Evolutionary conservation across 2,797 vertebrate species (phyloP), one percentile per base, ranked within the genome.

Genomic region (Iguana delicatissima): DNA sequence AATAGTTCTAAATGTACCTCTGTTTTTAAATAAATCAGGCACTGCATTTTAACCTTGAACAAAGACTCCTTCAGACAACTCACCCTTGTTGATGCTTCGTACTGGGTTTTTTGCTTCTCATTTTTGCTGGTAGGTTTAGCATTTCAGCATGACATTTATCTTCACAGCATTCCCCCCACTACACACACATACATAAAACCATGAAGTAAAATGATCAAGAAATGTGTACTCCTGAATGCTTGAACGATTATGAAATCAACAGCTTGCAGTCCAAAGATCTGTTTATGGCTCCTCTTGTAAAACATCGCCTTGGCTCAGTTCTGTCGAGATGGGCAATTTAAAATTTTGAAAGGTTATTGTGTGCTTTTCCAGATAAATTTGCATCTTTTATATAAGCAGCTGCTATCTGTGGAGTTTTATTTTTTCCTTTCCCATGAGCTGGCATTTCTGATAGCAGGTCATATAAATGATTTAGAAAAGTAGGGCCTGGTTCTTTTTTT

Each of bases 111-210:
- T 29, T 80, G 81, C 87, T 92, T 92, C 81, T 91, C 74, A 52
- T 69, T 87, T 42, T n/a, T 50, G 64, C 42, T 91, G 86, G 89
- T 91, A 88, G 92, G 91, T 76, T 83, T 74, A 89, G 73, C 87
- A 74, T n/a, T 88, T 90, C 89, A 93, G 73, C 8, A 4, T 8
- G 14, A 52, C n/a, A 13, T 91, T 94, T 94, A 42, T 85, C 74
- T 85, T 85, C 35, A 55, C 5, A 12, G 10, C 64, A n/a, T 55
- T 92, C 86, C 91, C 91, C 1, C 32, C 8, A 5, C 4, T 3
- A 1, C 32, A 85, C 8, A 73, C 6, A 6, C 9, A 20, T n/a
- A 80, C 42, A 1, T 42, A 73, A 80, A 64, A 84, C 84, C 4
- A 69, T 85, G 69, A 38, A 81, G 80, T 59, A 64, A 42, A 85